A percentile compares a stretch with the other conserved stretches of the same genome.
Conservation (phyloP, 2,797 vertebrate genomes). For the Thalassophryne amazonica region DNA sequence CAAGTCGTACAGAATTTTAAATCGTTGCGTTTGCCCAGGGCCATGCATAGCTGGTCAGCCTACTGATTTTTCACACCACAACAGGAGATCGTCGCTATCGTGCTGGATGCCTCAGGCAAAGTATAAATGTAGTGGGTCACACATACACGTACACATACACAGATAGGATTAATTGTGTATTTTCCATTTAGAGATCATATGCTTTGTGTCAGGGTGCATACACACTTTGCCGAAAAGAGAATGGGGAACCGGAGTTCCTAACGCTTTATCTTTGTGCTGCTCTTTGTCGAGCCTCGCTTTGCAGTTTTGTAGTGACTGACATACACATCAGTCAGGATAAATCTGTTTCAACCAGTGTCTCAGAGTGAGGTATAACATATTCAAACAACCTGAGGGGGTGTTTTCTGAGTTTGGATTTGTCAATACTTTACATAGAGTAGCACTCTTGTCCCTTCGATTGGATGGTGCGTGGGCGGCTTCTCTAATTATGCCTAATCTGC, state of each 20-base stretch:
- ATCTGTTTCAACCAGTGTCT: not conserved
- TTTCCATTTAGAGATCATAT: not conserved
- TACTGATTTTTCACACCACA: slow-evolving; percentile 21
- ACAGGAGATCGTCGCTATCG: slow-evolving; percentile 14
- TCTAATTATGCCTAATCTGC: too few relatives aligned
- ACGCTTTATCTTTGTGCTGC: not conserved
- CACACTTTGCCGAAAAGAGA: slow-evolving; percentile 5
- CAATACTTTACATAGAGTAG: slow-evolving; percentile 15
- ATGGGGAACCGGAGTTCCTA: slow-evolving; percentile 7
- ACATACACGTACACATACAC: not conserved
- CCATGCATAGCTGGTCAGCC: slow-evolving; percentile 30
- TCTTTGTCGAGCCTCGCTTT: not conserved
- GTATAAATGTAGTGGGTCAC: slow-evolving; percentile 8
- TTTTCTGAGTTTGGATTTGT: slow-evolving; percentile 26
- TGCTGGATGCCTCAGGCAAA: slow-evolving; percentile 10
- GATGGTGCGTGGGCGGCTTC: slow-evolving; percentile 23
- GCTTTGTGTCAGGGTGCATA: not conserved
- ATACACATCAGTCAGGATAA: slow-evolving; percentile 22
- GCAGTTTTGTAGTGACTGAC: not conserved
- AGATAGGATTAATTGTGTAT: not conserved
- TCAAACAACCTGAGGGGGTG: slow-evolving; percentile 9
- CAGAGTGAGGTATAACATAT: not conserved
- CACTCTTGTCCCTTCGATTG: slow-evolving; percentile 17
- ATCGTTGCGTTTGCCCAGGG: slow-evolving; percentile 19
- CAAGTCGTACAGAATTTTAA: slow-evolving; percentile 15